Percentiles rank a stretch among this genome's conserved stretches.
phyloP scores from a whole-genome alignment of 2,888 invertebrate species.

The Patella pellucida region DNA sequence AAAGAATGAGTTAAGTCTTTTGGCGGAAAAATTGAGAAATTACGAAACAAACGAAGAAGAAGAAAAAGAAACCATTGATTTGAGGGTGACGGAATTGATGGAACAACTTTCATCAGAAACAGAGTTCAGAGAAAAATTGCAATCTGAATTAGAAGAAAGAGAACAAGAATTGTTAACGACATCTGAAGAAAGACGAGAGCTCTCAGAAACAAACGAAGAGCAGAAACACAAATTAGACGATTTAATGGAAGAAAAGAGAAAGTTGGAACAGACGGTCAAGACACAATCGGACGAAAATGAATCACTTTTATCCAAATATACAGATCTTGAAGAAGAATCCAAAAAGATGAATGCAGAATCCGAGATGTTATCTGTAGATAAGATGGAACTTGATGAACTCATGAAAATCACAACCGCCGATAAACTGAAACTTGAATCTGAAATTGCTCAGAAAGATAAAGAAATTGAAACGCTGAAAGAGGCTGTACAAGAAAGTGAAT shows the following conservation, averaged over 20 bases:
- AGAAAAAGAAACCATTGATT: not conserved
- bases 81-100: not conserved
- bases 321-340: conserved; percentile 13
- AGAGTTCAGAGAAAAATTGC: conserved; percentile 17
- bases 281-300: conserved; percentile 29
- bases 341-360: conserved; percentile 31
- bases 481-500: conserved; percentile 20
- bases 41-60: not conserved
- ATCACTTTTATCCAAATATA: conserved; percentile 9
- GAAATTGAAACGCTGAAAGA: not conserved
- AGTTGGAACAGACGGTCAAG: conserved; percentile 21
- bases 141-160: conserved; percentile 15
- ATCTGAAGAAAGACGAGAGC: conserved; percentile 2
- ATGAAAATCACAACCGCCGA: not conserved
- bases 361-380: conserved; percentile 34
- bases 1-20: conserved; percentile 24
- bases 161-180: conserved; percentile 20
- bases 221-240: conserved; percentile 9
- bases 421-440: conserved; percentile 11
- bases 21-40: conserved; percentile 16
- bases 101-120: conserved; percentile 8
- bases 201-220: not conserved
- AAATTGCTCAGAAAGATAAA: conserved; percentile 13
- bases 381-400: conserved; percentile 30
- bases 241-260: conserved; percentile 19